Evolutionary conservation across 2,113 vertebrate genomes (phyloP).

Genomic region (Lipophrys pholis): DNA sequence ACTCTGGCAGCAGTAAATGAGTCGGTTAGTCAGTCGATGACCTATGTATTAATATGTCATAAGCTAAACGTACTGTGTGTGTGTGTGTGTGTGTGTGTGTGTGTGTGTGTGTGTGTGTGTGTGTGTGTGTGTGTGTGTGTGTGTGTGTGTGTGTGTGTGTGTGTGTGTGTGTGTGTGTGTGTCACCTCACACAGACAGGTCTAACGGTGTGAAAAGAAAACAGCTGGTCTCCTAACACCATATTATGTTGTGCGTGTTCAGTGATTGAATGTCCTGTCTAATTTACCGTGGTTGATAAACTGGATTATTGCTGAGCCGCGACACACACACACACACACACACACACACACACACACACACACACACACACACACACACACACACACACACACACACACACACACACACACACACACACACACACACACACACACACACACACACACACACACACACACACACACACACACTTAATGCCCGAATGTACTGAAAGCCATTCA

Average conservation of each 20-base stretch:
- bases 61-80: neutral
- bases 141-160: neutral
- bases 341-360: constrained; percentile 13
- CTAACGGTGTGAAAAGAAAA: constrained; percentile 34
- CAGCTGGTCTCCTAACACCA: constrained; percentile 54
- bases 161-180: neutral
- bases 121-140: neutral
- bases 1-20: constrained; percentile 8
- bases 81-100: too few relatives aligned
- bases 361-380: neutral
- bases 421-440: too few relatives aligned
- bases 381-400: too few relatives aligned
- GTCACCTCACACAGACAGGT: constrained; percentile 15
- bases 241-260: constrained; percentile 43
- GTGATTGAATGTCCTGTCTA: constrained; percentile 60
- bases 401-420: neutral
- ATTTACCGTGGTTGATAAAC: constrained; percentile 56
- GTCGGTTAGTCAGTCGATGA: constrained; percentile 19
- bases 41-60: constrained; percentile 19
- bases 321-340: constrained; percentile 3
- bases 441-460: neutral
- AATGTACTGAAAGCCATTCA: constrained; percentile 5
- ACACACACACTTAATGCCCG: neutral
- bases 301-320: constrained; percentile 29
- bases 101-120: constrained; percentile 1